Conservation (phyloP, 2,888 invertebrate genomes). For the Amphipyra berbera region DNA sequence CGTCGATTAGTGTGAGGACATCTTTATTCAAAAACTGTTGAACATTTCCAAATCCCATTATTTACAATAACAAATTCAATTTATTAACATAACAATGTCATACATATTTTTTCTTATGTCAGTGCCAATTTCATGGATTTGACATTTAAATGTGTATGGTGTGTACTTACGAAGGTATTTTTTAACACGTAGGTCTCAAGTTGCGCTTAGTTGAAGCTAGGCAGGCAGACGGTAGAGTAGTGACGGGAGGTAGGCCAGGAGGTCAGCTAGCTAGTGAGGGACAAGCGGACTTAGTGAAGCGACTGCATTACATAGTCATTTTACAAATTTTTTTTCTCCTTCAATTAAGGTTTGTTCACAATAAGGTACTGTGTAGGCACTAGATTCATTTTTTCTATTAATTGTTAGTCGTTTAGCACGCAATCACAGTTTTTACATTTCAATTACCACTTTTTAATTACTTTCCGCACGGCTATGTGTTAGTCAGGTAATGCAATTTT, state of each 20-base stretch:
- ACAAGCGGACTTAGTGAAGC: slow-evolving; percentile 83
- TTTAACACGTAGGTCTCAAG: slow-evolving; percentile 88
- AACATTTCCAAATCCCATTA: slow-evolving; percentile 8
- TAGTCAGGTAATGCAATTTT: slow-evolving; percentile 58
- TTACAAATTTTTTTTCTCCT: slow-evolving; percentile 70
- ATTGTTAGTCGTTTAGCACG: slow-evolving; percentile 76
- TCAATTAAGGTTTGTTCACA: slow-evolving; percentile 79
- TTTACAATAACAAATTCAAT: slow-evolving; percentile 10
- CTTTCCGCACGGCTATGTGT: slow-evolving; percentile 59
- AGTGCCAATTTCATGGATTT: slow-evolving; percentile 33
- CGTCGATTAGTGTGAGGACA: slow-evolving; percentile 29
- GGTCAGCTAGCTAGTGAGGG: slow-evolving; percentile 83
- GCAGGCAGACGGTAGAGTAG: slow-evolving; percentile 86
- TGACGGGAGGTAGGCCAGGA: slow-evolving; percentile 81
- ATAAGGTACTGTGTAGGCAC: slow-evolving; percentile 83
- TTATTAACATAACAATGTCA: slow-evolving; percentile 10
- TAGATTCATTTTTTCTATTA: slow-evolving; percentile 72
- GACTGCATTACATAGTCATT: slow-evolving; percentile 73
- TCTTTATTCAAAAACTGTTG: slow-evolving; percentile 34
- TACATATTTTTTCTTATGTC: slow-evolving; percentile 17
- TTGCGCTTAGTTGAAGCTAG: slow-evolving; percentile 87
- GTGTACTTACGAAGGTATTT: slow-evolving; percentile 76
- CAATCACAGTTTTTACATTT: slow-evolving; percentile 85
- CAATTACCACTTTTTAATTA: slow-evolving; percentile 63
- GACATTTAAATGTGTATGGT: slow-evolving; percentile 56